phyloP scores from a whole-genome alignment of 2,888 invertebrate genomes.

The Aphodius sticticus region DNA sequence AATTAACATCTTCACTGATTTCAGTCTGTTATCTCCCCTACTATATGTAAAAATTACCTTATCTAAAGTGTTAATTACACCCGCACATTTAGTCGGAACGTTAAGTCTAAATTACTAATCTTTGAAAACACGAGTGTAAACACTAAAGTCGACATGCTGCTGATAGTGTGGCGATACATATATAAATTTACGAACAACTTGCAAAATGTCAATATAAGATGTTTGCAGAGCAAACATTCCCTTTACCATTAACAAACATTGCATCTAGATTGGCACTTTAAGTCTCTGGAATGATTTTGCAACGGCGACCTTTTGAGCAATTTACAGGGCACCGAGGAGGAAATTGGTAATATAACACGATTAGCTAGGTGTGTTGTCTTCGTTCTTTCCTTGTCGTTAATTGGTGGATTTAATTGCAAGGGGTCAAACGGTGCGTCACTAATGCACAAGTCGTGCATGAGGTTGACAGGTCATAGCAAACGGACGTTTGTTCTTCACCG shows the following conservation, averaged over 20 bases:
- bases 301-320: background rate
- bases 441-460: background rate
- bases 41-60: background rate
- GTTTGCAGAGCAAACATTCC: background rate
- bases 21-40: background rate
- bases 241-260: background rate
- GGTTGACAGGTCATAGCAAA: background rate
- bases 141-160: background rate
- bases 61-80: background rate
- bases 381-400: background rate
- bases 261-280: background rate
- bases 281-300: background rate
- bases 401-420: constrained; percentile 12
- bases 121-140: background rate
- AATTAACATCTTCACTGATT: background rate
- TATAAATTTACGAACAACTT: background rate
- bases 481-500: background rate
- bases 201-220: constrained; percentile 19
- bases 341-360: constrained; percentile 13
- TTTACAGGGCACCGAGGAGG: background rate
- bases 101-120: background rate
- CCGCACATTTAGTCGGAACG: background rate
- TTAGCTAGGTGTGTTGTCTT: background rate
- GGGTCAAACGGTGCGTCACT: constrained; percentile 17
- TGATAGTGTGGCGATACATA: background rate